Base-by-base conservation (phyloP, 64 coral and sea anemone species). In the Exaiptasia diaphana region DNA sequence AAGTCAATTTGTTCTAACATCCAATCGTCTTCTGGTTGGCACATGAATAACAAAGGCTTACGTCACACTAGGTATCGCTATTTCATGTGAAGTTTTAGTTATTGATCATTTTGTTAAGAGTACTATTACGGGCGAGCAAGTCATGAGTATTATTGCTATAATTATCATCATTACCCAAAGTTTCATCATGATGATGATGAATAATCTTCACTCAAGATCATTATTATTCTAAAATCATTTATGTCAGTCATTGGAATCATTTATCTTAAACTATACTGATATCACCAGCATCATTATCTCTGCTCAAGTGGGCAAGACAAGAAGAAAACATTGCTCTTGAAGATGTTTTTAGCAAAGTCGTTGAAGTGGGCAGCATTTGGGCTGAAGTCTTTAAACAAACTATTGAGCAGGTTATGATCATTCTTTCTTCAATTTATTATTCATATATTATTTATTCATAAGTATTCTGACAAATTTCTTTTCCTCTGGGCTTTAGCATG, bases 341-440 rank as follows among this genome's bases (percentile, higher is more conserved):
- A 83, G 91, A 94, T 73, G 91, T 94, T 1, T 94, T 94, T 35
- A 89, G 91, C 64, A 94, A 89, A 37, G 85, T 85, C 12, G 88
- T 89, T 89, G 85, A 94, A 61, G 91, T 94, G 7, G 69, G 83
- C 17, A 88, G 50, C 23, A 94, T 94, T 59, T 94, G 91, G 91
- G 43, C 85, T 60, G 64, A 43, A 43, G 25, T 80, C 12, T 71
- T 80, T 63, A 94, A 83, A 32, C 59, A 89, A 33, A 89, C 89
- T n/a, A 72, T 26, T 31, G 85, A 84, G 13, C 77, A 94, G 86
- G 91, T 89, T 82, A 28, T 28, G 50, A 48, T 41, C 12, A 30
- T 38, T 65, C 8, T 71, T 17, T 55, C 0, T 44, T 25, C 11
- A 21, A 17, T 20, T 57, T 59, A 22, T 4, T 34, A 21, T 22